These are phyloP conservation scores for Holothuria leucospilota DNA, from an alignment of 53 echinoderm and acorn worm species.

Conservation along the genomic window DNA sequence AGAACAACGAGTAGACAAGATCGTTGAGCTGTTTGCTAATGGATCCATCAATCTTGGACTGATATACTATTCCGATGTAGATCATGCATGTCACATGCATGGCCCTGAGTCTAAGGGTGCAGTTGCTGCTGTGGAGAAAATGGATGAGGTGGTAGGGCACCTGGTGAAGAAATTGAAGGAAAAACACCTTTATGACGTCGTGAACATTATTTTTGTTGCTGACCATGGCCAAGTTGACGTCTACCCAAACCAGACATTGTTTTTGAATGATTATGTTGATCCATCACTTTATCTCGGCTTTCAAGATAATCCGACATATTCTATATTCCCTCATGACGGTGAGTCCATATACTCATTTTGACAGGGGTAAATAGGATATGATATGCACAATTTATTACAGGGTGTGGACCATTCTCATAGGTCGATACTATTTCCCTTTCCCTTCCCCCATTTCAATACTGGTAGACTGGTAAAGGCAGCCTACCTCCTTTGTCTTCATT, in stretches of 20 bases:
- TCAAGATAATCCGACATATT: constrained; percentile 61
- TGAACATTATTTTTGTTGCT: constrained; percentile 81
- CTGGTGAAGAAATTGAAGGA: constrained; percentile 65
- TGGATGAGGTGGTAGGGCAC: constrained; percentile 73
- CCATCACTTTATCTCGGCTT: constrained; percentile 49
- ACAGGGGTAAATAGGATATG: constrained; percentile 7
- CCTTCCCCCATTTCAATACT: no score
- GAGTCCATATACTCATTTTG: background rate
- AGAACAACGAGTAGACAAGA: constrained; percentile 59
- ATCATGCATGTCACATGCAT: constrained; percentile 81
- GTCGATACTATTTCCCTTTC: no score
- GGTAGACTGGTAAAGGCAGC: no score
- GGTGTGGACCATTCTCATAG: background rate
- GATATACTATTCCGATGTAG: constrained; percentile 87
- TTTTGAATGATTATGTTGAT: constrained; percentile 69
- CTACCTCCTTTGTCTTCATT: no score
- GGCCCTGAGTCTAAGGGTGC: constrained; percentile 75
- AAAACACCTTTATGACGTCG: constrained; percentile 57
- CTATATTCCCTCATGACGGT: constrained; percentile 73
- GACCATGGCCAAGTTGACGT: constrained; percentile 88
- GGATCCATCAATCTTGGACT: constrained; percentile 78
- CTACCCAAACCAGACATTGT: background rate
- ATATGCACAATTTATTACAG: constrained; percentile 66
- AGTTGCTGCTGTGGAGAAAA: constrained; percentile 60
- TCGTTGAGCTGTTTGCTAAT: constrained; percentile 69